A percentile compares a stretch with the other conserved stretches of the same genome.
These are phyloP conservation scores for Naso thynnoides DNA, from an alignment of 2,797 vertebrate species.

Conservation along the genomic window DNA sequence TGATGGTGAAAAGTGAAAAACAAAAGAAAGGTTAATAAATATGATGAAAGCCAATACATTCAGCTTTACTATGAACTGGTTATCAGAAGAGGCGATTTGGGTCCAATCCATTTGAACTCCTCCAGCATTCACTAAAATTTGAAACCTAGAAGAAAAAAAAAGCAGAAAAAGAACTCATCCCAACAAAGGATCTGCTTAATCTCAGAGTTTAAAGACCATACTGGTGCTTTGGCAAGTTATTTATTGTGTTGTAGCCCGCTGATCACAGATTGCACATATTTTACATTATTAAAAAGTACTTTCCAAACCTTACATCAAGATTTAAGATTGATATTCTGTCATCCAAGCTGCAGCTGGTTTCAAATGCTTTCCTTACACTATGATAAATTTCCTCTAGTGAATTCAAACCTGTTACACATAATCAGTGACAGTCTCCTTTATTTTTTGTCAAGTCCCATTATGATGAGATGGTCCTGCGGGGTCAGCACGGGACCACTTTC, in stretches of 20 bases:
- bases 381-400: not conserved
- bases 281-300: slow-evolving; percentile 7
- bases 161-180: slow-evolving; percentile 9
- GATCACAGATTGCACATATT: slow-evolving; percentile 26
- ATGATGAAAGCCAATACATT: slow-evolving; percentile 68
- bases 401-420: not conserved
- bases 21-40: slow-evolving; percentile 47
- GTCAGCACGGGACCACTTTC: slow-evolving; percentile 4
- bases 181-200: slow-evolving; percentile 29
- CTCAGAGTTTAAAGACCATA: slow-evolving; percentile 32
- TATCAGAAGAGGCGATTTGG: slow-evolving; percentile 39
- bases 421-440: not conserved
- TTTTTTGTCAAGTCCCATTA: not conserved
- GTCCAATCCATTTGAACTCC: slow-evolving; percentile 44
- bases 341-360: not conserved
- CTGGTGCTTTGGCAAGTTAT: slow-evolving; percentile 35
- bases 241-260: slow-evolving; percentile 27
- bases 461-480: not conserved
- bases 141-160: slow-evolving; percentile 9
- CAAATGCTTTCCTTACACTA: not conserved
- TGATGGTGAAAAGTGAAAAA: slow-evolving; percentile 39
- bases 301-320: not conserved
- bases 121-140: slow-evolving; percentile 55
- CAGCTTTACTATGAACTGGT: slow-evolving; percentile 48
- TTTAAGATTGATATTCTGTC: not conserved